Base-by-base conservation (phyloP, 2,888 invertebrate genomes). In the Callinectes sapidus region DNA sequence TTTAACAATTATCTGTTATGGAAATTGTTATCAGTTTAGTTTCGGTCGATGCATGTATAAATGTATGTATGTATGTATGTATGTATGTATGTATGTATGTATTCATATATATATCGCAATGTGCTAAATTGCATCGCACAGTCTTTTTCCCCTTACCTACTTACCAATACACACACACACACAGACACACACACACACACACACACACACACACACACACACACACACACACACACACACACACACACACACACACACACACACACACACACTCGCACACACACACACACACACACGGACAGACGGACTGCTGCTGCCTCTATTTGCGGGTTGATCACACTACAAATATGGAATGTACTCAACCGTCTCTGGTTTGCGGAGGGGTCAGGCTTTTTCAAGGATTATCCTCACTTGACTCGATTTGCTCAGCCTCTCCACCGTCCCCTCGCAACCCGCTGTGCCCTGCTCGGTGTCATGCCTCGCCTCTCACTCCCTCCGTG, bases 181-280 rank as follows among this genome's bases (percentile, higher is more conserved):
- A 61, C 61, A 61, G 23, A 61, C 61, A 61, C 61, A 61, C 61
- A 61, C 61, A 61, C 61, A 87, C 48, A 87, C 48, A 87, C 48
- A 87, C 48, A 87, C 48, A 87, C 39, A 48, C 42, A 87, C 87
- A 87, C 48, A 87, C 48, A 87, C 87, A 87, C 48, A 87, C 87
- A 87, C 39, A 87, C 48, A 87, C 87, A 87, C 42, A 48, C 39
- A 48, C 48, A 87, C 48, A 87, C 87, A 87, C 48, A 48, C 42
- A 87, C 48, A 87, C 39, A 32, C 32, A 32, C 85, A 85, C 85
- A 32, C 85, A 35, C 35, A 85, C 87, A 87, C 87, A 35, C 87
- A 87, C 87, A 39, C 87, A 87, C 48, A 39, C 87, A 87, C 87
- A 39, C 87, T 39, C 87, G 39, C 87, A 87, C 87, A 32, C 81